Conservation (phyloP, 2,113 vertebrate species). For the Melanocharis versteri region DNA sequence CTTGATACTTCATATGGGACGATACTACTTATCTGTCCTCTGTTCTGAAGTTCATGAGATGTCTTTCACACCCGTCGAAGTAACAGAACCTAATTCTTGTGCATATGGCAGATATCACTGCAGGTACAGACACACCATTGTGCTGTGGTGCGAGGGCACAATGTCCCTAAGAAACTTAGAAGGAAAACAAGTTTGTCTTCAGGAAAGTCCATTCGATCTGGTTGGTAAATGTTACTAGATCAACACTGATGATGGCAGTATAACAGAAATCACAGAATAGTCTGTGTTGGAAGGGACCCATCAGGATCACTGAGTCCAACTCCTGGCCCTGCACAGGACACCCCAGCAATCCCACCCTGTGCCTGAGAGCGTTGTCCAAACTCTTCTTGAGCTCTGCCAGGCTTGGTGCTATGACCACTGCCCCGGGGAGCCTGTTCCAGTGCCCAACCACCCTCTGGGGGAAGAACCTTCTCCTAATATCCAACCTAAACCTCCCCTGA, state of each 20-base stretch:
- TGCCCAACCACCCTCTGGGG: accelerated
- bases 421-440: neutral
- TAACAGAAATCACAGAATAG: neutral
- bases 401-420: neutral
- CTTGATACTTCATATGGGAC: neutral
- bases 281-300: neutral
- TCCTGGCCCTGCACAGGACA: no score
- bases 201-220: neutral
- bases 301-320: neutral
- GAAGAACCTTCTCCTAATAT: no score
- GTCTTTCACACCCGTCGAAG: neutral
- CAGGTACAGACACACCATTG: accelerated
- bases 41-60: neutral
- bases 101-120: neutral
- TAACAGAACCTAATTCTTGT: neutral
- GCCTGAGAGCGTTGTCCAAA: accelerated
- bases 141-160: neutral
- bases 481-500: neutral
- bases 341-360: neutral
- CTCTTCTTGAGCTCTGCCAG: neutral
- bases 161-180: neutral
- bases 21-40: neutral
- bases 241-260: neutral
- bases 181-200: neutral
- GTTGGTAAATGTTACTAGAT: neutral